Base-by-base conservation (phyloP, 2,797 vertebrate species). In the Petrocephalus sullivani region DNA sequence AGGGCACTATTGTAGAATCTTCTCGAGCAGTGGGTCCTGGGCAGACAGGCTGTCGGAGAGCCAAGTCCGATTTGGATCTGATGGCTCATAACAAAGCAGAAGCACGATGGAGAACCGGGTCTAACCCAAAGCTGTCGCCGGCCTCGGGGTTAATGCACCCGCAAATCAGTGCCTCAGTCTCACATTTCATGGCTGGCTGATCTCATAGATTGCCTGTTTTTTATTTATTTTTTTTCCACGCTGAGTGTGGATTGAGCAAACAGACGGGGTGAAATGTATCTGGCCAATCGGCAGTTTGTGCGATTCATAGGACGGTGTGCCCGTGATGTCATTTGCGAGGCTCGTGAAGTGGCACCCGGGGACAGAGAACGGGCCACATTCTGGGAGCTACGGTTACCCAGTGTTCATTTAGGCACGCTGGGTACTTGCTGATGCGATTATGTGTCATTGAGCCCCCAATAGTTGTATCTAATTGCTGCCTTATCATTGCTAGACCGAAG, bases 341-440 rank as follows among this genome's bases (percentile, higher is more conserved):
- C 90, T 16, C 60, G 83, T 51, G 86, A 89, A 88, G 12, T 86
- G 83, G 58, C 54, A 89, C 89, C 82, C 53, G 89, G 87, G 89
- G 89, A 93, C 58, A 19, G 46, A 84, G 75, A 86, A 90, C 85
- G 86, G 71, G 57, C 91, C 53, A 41, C 57, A 37, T 53, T 85
- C 51, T 54, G 58, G 21, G 33, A 89, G 88, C 88, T 90, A 88
- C 85, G 87, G 91, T 94, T 92, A 92, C 88, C 89, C 78, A 37
- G 85, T 90, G 89, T 91, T 93, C 91, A 93, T 94, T 67, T 93
- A 92, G 91, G 88, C 89, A 88, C 90, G 87, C 87, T 89, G 89
- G 86, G 87, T 89, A 87, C 90, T 91, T 89, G 89, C n/a, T 92
- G 94, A 95, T 94, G 19, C 53, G 90, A 94, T 96, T 94, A 94